Evolutionary conservation across 2,113 vertebrate species (phyloP), one percentile per base, ranked within the genome.

Genomic region (Bufo gargarizans): DNA sequence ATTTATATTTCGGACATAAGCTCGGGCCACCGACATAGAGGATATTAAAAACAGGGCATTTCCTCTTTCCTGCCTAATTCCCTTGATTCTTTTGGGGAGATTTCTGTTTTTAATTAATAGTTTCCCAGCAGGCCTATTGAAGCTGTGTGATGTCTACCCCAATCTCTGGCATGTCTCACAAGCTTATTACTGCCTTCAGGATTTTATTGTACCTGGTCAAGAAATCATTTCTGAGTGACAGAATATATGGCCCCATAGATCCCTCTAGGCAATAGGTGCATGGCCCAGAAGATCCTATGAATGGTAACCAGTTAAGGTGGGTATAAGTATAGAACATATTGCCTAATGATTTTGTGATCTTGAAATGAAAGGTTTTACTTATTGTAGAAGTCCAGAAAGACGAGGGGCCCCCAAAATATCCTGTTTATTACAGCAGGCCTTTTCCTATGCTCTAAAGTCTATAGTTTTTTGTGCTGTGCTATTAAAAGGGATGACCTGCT

Each of bases 11-110:
- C 33, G 71, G 71, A 20, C 61, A 81, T 87, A 22, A 67, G 78
- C 47, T n/a, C 47, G 47, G 87, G 71, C 87, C 87, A 88, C 87
- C 87, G 71, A 74, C 80, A 83, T 88, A 53, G 87, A 83, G 86
- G 87, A 88, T 88, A 88, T 88, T 88, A 84, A 83, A 88, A 88
- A 61, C 87, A 83, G 72, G 87, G 59, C 87, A 83, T 88, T 88
- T 88, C 87, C 87, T 88, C 63, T 67, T 88, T 88, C 87, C 87
- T 83, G 80, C 13, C 45, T 53, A 14, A 88, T 84, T 84, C 87
- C 58, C 80, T 55, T 53, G 80, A 56, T 74, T 88, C 71, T 63
- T 83, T 77, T 14, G 69, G 69, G 71, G 80, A 88, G 58, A 61
- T 67, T 55, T 43, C 80, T 88, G 80, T 0, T 84, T 88, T 67